These are phyloP conservation scores for Drosophila melanosoma DNA, from an alignment of 2,888 invertebrate genomes.

Conservation along the genomic window DNA sequence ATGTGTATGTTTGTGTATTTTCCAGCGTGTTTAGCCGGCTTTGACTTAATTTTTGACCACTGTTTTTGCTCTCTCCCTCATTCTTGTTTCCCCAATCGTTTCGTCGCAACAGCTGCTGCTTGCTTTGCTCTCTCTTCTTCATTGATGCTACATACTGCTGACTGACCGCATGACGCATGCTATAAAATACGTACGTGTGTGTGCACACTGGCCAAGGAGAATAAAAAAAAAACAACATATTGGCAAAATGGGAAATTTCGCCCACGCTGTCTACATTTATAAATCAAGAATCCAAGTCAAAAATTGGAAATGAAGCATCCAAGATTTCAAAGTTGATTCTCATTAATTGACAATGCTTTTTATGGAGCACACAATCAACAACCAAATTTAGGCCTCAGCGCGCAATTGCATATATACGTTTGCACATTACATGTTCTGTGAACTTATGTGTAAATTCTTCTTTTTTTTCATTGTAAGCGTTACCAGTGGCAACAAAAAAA, in stretches of 20 bases:
- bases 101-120: constrained; percentile 60
- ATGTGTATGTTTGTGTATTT: constrained; percentile 24
- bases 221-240: constrained; percentile 38
- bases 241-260: constrained; percentile 67
- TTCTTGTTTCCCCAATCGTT: constrained; percentile 7
- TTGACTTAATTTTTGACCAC: constrained; percentile 68
- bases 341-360: constrained; percentile 66
- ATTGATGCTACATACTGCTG: constrained; percentile 53
- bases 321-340: constrained; percentile 49
- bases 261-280: constrained; percentile 68
- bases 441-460: constrained; percentile 33
- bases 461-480: constrained; percentile 43
- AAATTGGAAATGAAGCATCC: constrained; percentile 47
- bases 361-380: constrained; percentile 60
- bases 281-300: constrained; percentile 55
- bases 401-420: constrained; percentile 36
- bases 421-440: constrained; percentile 26
- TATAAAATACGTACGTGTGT: constrained; percentile 42
- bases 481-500: constrained; percentile 64
- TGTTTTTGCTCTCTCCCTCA: constrained; percentile 35
- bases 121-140: constrained; percentile 35
- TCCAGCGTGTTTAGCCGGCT: constrained; percentile 67
- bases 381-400: constrained; percentile 70
- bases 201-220: constrained; percentile 38
- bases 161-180: constrained; percentile 72